Percentiles rank a stretch among this genome's conserved stretches.
Conservation (phyloP, 2,113 vertebrate genomes). For the Oenanthe oenanthe region DNA sequence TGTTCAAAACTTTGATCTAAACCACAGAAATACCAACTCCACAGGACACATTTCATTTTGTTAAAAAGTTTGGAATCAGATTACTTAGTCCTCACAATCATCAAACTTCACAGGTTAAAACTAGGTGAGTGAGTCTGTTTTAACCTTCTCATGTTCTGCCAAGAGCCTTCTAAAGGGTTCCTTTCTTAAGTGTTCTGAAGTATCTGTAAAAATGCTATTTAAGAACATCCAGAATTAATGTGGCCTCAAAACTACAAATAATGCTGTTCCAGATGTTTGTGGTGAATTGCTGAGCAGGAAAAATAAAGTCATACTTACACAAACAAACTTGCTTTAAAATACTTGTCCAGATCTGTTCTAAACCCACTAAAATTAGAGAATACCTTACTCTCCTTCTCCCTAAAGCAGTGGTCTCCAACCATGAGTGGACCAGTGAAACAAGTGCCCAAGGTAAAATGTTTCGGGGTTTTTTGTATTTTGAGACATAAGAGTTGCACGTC, state of each 20-base stretch:
- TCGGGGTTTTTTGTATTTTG: background rate
- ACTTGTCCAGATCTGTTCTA: background rate
- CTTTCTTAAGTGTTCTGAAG: conserved; percentile 33
- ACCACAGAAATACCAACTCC: conserved; percentile 21
- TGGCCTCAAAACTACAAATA: conserved; percentile 27
- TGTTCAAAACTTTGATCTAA: conserved; percentile 44
- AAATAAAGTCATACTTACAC: conserved; percentile 39
- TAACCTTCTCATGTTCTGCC: conserved; percentile 51
- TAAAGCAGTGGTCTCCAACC: background rate
- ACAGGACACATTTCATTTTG: background rate
- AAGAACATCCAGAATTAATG: conserved; percentile 20
- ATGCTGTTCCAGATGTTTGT: conserved; percentile 18
- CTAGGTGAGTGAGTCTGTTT: background rate
- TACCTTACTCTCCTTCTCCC: background rate
- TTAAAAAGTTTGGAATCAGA: conserved; percentile 20
- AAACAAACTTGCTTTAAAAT: conserved; percentile 2
- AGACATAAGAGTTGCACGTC: background rate
- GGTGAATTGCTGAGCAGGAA: conserved; percentile 14
- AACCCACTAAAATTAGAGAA: background rate
- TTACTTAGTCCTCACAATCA: background rate
- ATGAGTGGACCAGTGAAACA: background rate
- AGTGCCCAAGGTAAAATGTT: background rate
- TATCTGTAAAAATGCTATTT: conserved; percentile 24
- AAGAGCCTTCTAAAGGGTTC: conserved; percentile 42
- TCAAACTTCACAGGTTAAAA: conserved; percentile 8